Evolutionary conservation across 1,140 invertebrate species (phyloP), one percentile per base, ranked within the genome.

Genomic region (Zaprionus nigranus): DNA sequence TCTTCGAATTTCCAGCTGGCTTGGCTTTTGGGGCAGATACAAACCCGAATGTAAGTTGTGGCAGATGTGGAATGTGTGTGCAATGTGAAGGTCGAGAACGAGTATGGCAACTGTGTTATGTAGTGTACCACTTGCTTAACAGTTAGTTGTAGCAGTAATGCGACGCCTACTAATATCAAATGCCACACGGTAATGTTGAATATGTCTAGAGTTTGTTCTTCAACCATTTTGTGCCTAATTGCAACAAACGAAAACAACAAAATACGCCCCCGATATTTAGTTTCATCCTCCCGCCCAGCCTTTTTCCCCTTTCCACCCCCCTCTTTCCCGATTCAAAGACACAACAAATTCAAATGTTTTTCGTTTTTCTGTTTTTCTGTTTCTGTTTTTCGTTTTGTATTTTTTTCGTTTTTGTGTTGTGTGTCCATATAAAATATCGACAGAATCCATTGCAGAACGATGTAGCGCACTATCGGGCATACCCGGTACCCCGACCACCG

Each of bases 381-480:
- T 40, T 40, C 12, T 40, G 38, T 46, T 46, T 34, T 11, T 75
- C n/a, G 43, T 79, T 69, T 87, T 68, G 65, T 79, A 64, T 77
- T 51, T 65, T 71, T 79, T 70, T 40, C n/a, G 61, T 63, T 76
- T 66, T 77, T 68, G 62, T 62, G 69, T 80, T 78, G 79, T 75
- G 83, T 86, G 80, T 79, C 68, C 75, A 81, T 84, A 85, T 88
- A 90, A 90, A 86, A 84, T 90, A 90, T 90, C 85, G 67, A 90
- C 46, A 90, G 82, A 77, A 79, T 90, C 80, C 87, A 90, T 93
- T 93, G 73, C 92, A 93, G 92, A 93, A 91, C 92, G 93, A 91
- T 94, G 94, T 91, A 94, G 94, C 78, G 94, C 94, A 79, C 93
- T 94, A 85, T 93, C 94, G 73, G 94, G 93, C 78, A 90, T 90